Conservation (phyloP, 1,140 invertebrate genomes). For the Drosophila gunungcola region DNA sequence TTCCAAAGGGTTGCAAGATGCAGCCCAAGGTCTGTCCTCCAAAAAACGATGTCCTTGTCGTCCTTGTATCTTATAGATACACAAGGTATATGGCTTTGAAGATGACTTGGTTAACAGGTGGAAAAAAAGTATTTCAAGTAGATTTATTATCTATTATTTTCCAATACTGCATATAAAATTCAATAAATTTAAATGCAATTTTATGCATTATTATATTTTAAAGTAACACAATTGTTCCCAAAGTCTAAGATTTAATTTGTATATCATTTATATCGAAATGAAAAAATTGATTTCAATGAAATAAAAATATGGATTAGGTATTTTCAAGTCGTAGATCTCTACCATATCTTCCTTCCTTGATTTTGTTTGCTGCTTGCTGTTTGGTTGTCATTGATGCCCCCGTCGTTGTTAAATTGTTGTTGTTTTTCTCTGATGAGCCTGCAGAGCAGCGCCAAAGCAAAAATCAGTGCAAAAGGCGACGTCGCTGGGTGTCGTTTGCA, state of each 20-base stretch:
- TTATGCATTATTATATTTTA: no score
- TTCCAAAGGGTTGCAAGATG: constrained; percentile 45
- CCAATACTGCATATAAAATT: no score
- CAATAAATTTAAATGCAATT: no score
- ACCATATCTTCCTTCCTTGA: background rate
- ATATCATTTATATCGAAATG: no score
- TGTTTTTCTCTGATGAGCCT: constrained; percentile 72
- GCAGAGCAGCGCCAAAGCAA: constrained; percentile 25
- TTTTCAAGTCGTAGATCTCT: constrained; percentile 1
- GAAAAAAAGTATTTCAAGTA: background rate
- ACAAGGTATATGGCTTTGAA: constrained; percentile 4
- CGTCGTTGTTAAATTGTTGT: constrained; percentile 54
- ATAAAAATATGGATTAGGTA: constrained; percentile 4
- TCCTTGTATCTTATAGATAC: constrained; percentile 10
- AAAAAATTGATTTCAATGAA: no score
- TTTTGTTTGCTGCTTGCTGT: constrained; percentile 43
- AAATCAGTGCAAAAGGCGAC: constrained; percentile 70
- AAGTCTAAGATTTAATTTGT: no score
- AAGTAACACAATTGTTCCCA: no score
- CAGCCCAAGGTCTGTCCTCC: constrained; percentile 42
- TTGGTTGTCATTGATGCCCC: constrained; percentile 70
- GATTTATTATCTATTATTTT: no score
- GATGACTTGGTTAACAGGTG: background rate
- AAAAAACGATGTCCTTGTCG: constrained; percentile 46
- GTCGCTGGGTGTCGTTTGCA: constrained; percentile 64